Percentiles rank a stretch among this genome's conserved stretches.
Conservation (phyloP, 2,888 invertebrate genomes). For the Aproaerema taeniolella region DNA sequence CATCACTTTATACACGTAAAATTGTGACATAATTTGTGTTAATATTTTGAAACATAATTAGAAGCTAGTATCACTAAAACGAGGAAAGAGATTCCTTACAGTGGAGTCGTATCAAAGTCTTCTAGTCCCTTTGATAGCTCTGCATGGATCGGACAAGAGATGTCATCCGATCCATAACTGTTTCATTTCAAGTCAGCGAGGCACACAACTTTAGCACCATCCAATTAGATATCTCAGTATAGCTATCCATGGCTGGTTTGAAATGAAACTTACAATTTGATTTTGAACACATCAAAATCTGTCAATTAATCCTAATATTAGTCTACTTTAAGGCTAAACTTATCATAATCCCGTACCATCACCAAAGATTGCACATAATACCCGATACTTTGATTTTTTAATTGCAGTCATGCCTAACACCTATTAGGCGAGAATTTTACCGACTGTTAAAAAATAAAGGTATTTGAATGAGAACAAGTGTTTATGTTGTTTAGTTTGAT, state of each 20-base stretch:
- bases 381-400: conserved; percentile 84
- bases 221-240: conserved; percentile 33
- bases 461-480: conserved; percentile 57
- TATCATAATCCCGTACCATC: conserved; percentile 78
- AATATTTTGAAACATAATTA: conserved; percentile 66
- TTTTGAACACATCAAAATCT: conserved; percentile 38
- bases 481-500: conserved; percentile 38
- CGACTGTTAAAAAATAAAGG: conserved; percentile 74
- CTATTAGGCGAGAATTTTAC: conserved; percentile 48
- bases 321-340: conserved; percentile 44
- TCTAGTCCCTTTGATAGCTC: conserved; percentile 31
- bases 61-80: conserved; percentile 76
- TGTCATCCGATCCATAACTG: conserved; percentile 68
- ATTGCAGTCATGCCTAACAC: conserved; percentile 67
- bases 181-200: conserved; percentile 70
- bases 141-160: conserved; percentile 66
- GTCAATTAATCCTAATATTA: conserved; percentile 37
- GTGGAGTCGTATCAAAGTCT: conserved; percentile 46
- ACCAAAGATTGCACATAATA: conserved; percentile 91
- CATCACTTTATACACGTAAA: conserved; percentile 60
- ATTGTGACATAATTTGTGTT: conserved; percentile 75
- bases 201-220: conserved; percentile 53
- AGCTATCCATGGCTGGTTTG: conserved; percentile 56
- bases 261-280: conserved; percentile 60
- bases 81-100: conserved; percentile 70